A percentile compares a stretch with the other conserved stretches of the same genome.
Evolutionary conservation across 2,888 invertebrate genomes (phyloP).

Genomic region (Venustoraphidia nigricollis): DNA sequence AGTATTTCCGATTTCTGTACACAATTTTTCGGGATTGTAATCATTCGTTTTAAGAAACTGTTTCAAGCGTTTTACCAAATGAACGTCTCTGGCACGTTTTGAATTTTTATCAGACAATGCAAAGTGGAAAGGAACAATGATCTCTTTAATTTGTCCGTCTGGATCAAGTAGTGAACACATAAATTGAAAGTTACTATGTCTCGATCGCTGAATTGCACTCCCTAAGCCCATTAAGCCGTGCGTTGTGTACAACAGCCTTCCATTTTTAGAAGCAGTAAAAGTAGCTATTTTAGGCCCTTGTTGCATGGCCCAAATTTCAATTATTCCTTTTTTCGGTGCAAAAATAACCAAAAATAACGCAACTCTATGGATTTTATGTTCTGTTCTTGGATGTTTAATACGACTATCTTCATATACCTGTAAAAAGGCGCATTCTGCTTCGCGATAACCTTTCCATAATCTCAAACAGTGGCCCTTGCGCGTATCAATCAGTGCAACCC

Average conservation of each 20-base stretch:
- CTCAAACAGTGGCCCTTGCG: slow-evolving; percentile 61
- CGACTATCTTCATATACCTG: slow-evolving; percentile 54
- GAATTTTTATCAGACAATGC: slow-evolving; percentile 79
- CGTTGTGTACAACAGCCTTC: slow-evolving; percentile 62
- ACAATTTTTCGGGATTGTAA: slow-evolving; percentile 31
- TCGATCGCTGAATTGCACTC: slow-evolving; percentile 35
- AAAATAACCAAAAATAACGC: slow-evolving; percentile 83
- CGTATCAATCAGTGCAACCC: slow-evolving; percentile 77
- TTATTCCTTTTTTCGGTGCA: slow-evolving; percentile 77
- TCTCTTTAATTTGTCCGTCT: slow-evolving; percentile 65
- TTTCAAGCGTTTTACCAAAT: slow-evolving; percentile 63
- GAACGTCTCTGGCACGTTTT: slow-evolving; percentile 73
- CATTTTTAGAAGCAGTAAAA: slow-evolving; percentile 77
- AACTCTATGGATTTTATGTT: slow-evolving; percentile 23
- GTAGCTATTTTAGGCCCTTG: slow-evolving; percentile 81
- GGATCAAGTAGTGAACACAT: slow-evolving; percentile 72
- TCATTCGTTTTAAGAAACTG: slow-evolving; percentile 44
- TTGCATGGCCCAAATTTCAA: slow-evolving; percentile 88
- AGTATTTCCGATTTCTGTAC: slow-evolving; percentile 36
- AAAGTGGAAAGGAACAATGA: slow-evolving; percentile 81
- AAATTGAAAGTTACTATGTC: slow-evolving; percentile 43
- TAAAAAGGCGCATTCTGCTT: slow-evolving; percentile 89
- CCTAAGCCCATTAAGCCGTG: slow-evolving; percentile 66
- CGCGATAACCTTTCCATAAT: slow-evolving; percentile 91
- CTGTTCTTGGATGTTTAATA: slow-evolving; percentile 18